Percentiles rank a stretch among this genome's conserved stretches.
phyloP scores from a whole-genome alignment of 2,797 vertebrate genomes.

The Girardinus metallicus region DNA sequence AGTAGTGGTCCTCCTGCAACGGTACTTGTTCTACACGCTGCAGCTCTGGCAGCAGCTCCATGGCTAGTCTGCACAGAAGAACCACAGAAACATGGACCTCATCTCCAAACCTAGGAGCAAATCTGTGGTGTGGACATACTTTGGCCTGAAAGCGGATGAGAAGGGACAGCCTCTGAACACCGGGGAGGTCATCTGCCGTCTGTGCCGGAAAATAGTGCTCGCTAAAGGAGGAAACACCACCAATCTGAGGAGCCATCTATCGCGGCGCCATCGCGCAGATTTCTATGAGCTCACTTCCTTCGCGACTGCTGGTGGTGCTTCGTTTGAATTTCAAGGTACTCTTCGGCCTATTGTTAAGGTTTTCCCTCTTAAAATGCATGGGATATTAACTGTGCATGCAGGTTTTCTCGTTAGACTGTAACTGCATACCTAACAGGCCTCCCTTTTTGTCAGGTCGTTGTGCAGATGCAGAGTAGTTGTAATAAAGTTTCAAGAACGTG shows the following conservation, averaged over 20 bases:
- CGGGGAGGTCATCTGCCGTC: conserved; percentile 63
- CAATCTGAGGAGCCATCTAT: conserved; percentile 74
- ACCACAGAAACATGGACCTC: conserved; percentile 64
- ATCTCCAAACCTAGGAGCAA: conserved; percentile 69
- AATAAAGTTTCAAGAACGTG: background rate
- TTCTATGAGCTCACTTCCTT: conserved; percentile 50
- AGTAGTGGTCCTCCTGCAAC: background rate
- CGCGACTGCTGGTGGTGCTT: conserved; percentile 33
- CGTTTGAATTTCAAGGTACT: conserved; percentile 52
- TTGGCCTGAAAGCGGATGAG: conserved; percentile 71
- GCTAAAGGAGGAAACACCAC: conserved; percentile 75
- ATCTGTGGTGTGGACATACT: conserved; percentile 73
- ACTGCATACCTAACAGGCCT: background rate
- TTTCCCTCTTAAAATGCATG: background rate
- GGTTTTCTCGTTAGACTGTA: background rate
- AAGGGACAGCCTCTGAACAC: conserved; percentile 62
- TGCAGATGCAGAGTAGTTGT: background rate
- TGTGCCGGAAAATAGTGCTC: conserved; percentile 71
- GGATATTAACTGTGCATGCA: background rate
- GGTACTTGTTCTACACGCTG: background rate
- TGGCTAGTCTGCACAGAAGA: background rate
- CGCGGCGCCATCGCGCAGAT: conserved; percentile 64
- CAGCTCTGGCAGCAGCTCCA: conserved; percentile 8
- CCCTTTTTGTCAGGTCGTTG: background rate
- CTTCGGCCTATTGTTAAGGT: fast-evolving